Base-by-base conservation (phyloP, 1,140 invertebrate genomes). In the Pseudachorutes palmiensis region DNA sequence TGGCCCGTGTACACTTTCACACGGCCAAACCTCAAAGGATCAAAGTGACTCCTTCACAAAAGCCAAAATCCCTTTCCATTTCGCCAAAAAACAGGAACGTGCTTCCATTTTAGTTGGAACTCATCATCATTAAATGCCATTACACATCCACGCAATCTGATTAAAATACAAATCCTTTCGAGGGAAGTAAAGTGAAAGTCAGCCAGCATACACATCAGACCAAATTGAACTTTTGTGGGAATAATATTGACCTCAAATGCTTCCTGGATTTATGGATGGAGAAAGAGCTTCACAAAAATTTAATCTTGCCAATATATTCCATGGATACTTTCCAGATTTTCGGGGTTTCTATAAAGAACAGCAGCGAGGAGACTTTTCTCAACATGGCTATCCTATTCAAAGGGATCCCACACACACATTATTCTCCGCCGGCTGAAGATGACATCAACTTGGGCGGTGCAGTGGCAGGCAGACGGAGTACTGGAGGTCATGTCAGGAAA, bases 11-110 rank as follows among this genome's bases (percentile, higher is more conserved):
- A 16, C 12, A 55, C 12, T 55, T 55, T 26, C 51, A 19, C 24
- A 55, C 51, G 24, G 12, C 36, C 5, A 41, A 41, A 41, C 5
- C 36, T 19, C 19, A 5, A 41, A 41, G 24, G 24, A 55, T 16
- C 24, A 5, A 14, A 26, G 5, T 5, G 12, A 55, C 51, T 5
- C 51, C 12, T 55, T 26, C 51, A 55, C 51, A 55, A 55, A 55
- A 55, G 12, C 14, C 14, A 55, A 55, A 55, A 55, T 55, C 24
- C 9, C 51, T 55, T 55, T 55, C 51, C 51, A 55, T 55, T 55
- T 55, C 51, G 24, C 3, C 9, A 5, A 55, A 14, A 26, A 55
- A 55, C 12, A 12, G 14, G 24, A 55, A 16, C 24, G 5, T 26
- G 24, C 3, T 16, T 55, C 51, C 9, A 55, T 9, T 19, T 26